Conservation (phyloP, 2,797 vertebrate species). For the Clamator glandarius region DNA sequence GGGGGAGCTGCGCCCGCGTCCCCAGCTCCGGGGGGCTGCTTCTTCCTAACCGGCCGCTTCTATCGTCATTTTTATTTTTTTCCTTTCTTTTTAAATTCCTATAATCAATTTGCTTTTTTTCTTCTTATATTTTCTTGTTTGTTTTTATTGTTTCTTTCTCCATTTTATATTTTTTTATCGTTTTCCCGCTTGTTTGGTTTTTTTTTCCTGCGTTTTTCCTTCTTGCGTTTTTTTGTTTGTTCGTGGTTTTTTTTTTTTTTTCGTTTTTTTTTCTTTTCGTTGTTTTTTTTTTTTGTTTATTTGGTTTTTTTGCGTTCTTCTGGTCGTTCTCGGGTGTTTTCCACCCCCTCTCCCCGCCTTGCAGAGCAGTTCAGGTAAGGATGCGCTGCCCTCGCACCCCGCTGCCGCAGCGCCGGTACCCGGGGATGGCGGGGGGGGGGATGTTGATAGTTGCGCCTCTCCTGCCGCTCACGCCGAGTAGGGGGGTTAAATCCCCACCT, state of each 20-base stretch:
- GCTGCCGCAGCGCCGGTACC: neutral
- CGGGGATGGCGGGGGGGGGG: too few species aligned
- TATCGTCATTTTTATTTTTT: neutral
- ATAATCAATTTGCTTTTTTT: neutral
- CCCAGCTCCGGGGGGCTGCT: neutral
- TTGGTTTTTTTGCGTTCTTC: neutral
- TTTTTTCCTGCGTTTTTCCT: neutral
- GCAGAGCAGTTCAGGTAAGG: slow-evolving; percentile 52
- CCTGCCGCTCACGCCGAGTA: neutral
- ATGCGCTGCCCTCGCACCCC: neutral
- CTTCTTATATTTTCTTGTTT: too few species aligned
- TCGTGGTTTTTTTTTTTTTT: too few species aligned
- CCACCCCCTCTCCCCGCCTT: neutral
- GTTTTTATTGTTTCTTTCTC: too few species aligned
- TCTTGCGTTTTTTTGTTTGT: neutral
- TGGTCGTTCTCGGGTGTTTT: neutral
- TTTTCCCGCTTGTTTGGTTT: too few species aligned
- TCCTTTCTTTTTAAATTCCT: neutral
- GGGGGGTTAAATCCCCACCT: neutral
- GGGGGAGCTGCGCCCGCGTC: slow-evolving; percentile 38
- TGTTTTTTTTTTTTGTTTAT: neutral
- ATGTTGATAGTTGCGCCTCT: neutral
- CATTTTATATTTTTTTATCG: neutral
- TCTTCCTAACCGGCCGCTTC: too few species aligned
- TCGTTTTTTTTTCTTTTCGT: neutral